Evolutionary conservation across 1,140 invertebrate species (phyloP).

Genomic region (Orius laevigatus): DNA sequence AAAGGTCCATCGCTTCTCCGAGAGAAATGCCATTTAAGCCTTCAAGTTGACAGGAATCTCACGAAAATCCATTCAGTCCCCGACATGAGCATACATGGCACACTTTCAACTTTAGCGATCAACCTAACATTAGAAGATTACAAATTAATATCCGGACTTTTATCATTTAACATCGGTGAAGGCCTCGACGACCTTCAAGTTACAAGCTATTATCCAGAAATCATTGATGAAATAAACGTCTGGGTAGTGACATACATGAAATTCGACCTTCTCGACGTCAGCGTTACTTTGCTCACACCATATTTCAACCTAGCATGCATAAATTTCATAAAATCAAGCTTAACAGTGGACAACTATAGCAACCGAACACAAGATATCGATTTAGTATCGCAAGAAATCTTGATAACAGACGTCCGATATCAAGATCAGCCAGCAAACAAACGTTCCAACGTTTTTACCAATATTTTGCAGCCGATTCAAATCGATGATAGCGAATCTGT

Average conservation of each 20-base stretch:
- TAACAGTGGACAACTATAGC: constrained; percentile 69
- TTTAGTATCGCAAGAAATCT: constrained; percentile 81
- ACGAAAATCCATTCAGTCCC: constrained; percentile 56
- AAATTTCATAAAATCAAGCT: constrained; percentile 78
- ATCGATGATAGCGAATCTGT: constrained; percentile 28
- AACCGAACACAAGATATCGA: constrained; percentile 84
- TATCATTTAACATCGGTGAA: constrained; percentile 87
- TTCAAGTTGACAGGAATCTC: constrained; percentile 73
- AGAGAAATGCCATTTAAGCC: constrained; percentile 59
- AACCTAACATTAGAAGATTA: constrained; percentile 76
- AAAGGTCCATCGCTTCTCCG: constrained; percentile 47
- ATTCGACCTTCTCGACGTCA: constrained; percentile 78
- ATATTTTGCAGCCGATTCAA: constrained; percentile 64
- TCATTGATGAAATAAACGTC: constrained; percentile 20
- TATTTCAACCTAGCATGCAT: constrained; percentile 54
- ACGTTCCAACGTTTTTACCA: constrained; percentile 71
- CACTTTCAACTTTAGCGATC: constrained; percentile 67
- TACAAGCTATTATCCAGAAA: constrained; percentile 6
- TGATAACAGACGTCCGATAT: constrained; percentile 64
- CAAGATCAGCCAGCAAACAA: constrained; percentile 45
- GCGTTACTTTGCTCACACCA: constrained; percentile 45
- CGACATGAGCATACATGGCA: constrained; percentile 72
- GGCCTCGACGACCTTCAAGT: constrained; percentile 46
- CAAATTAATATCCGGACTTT: constrained; percentile 68
- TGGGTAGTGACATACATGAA: constrained; percentile 66